A percentile compares a stretch with the other conserved stretches of the same genome.
phyloP scores from a whole-genome alignment of 2,113 vertebrate genomes.

The Gorsachius goisagi region DNA sequence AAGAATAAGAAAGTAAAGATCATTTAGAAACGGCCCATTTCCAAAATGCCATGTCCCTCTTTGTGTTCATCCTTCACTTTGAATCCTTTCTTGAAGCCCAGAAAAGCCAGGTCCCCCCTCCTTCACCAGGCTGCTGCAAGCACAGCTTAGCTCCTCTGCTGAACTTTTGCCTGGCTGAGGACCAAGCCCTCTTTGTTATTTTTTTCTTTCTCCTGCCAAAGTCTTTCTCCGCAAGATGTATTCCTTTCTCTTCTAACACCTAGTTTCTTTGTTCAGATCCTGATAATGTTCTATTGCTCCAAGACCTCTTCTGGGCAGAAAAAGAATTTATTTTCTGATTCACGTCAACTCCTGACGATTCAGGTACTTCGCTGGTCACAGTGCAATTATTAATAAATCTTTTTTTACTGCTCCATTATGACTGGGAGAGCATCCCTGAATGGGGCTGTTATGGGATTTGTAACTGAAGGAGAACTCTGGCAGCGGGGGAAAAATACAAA shows the following conservation, averaged over 20 bases:
- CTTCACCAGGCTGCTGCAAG: not conserved
- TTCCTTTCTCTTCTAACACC: not conserved
- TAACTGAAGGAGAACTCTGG: rapidly evolving
- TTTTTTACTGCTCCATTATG: not conserved
- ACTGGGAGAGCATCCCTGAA: not conserved
- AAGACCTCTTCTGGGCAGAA: not conserved
- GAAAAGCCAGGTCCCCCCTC: not conserved
- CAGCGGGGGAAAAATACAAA: not conserved
- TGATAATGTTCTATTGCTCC: not conserved
- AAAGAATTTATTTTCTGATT: not conserved
- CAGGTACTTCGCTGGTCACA: not conserved
- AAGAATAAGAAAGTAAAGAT: not conserved
- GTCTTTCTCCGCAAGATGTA: not conserved
- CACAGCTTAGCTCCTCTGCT: rapidly evolving
- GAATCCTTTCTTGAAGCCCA: not conserved
- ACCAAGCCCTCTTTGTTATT: not conserved
- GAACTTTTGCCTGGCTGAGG: conserved; percentile 9
- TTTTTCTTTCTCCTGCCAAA: not conserved
- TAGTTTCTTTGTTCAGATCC: not conserved
- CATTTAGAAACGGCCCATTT: not conserved
- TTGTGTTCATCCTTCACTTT: not conserved
- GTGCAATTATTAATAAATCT: not conserved
- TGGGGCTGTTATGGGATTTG: not conserved
- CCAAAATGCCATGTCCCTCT: not conserved
- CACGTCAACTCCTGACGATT: not conserved